Conservation (phyloP, 1,140 invertebrate genomes). For the Globodera rostochiensis region DNA sequence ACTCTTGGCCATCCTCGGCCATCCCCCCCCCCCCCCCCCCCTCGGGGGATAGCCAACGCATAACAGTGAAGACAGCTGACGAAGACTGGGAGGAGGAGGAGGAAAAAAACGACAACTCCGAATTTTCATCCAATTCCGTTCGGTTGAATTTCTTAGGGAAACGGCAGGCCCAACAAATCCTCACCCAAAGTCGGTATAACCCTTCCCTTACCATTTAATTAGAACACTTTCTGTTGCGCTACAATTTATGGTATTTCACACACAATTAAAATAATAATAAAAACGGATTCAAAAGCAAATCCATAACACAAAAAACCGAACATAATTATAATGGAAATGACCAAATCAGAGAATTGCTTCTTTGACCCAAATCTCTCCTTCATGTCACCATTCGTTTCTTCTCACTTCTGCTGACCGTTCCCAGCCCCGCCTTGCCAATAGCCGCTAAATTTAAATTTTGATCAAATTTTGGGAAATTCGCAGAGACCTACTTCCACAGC, state of each 20-base stretch:
- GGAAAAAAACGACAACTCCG: not conserved
- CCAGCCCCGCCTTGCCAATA: slow-evolving; percentile 3
- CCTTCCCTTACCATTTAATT: too few species aligned
- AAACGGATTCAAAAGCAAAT: not conserved
- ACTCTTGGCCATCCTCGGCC: too few species aligned
- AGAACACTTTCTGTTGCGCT: not conserved
- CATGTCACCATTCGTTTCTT: not conserved
- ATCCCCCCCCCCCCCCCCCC: too few species aligned
- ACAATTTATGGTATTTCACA: not conserved
- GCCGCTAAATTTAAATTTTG: not conserved
- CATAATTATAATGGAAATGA: not conserved
- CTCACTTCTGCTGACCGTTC: slow-evolving; percentile 11
- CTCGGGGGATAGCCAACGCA: too few species aligned
- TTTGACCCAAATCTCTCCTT: not conserved
- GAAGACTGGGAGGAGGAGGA: not conserved
- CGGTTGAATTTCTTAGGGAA: too few species aligned
- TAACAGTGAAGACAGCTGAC: not conserved
- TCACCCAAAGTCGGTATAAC: too few species aligned
- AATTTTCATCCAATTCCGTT: not conserved
- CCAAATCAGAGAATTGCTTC: not conserved
- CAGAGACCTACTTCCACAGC: slow-evolving; percentile 19
- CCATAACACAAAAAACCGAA: slow-evolving; percentile 1
- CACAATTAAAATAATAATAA: not conserved
- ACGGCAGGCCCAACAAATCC: too few species aligned
- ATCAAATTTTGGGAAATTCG: not conserved